These are phyloP conservation scores for Hippocampus comes DNA, from an alignment of 2,113 vertebrate species.

Conservation along the genomic window DNA sequence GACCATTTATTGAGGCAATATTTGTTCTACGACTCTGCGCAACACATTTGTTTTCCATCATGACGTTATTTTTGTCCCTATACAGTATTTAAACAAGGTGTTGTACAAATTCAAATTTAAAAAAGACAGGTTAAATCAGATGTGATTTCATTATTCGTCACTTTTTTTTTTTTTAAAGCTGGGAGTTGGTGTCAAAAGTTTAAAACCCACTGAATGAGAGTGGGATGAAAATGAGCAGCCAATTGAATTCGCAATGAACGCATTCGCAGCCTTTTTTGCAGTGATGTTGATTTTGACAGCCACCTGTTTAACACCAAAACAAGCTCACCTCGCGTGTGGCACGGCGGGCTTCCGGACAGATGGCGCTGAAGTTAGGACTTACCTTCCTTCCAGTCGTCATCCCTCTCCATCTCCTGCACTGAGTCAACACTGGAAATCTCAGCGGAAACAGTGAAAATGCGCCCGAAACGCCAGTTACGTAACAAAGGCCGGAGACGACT, in stretches of 20 bases:
- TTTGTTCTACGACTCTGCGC: too few relatives aligned
- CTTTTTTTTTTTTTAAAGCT: too few relatives aligned
- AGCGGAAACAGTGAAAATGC: constrained; percentile 45
- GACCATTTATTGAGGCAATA: too few relatives aligned
- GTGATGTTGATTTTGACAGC: constrained; percentile 22
- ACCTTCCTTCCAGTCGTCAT: constrained; percentile 49
- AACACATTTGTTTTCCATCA: too few relatives aligned
- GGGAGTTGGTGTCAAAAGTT: too few relatives aligned
- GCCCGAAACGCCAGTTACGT: constrained; percentile 65
- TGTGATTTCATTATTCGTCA: too few relatives aligned
- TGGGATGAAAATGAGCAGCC: constrained; percentile 59
- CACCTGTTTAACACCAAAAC: constrained; percentile 51
- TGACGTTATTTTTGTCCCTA: too few relatives aligned
- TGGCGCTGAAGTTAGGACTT: constrained; percentile 53
- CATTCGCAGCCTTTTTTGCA: constrained; percentile 51
- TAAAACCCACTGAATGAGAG: neutral
- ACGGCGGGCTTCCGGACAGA: constrained; percentile 48
- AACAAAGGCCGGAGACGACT: neutral
- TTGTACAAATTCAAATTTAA: too few relatives aligned
- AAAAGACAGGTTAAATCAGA: too few relatives aligned
- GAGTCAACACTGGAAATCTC: constrained; percentile 69
- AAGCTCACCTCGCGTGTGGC: constrained; percentile 27
- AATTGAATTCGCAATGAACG: constrained; percentile 50
- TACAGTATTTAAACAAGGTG: too few relatives aligned
- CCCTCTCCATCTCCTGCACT: constrained; percentile 57